Percentiles rank a stretch among this genome's conserved stretches.
phyloP scores from a whole-genome alignment of 2,888 invertebrate species.

The Campoletis raptor region DNA sequence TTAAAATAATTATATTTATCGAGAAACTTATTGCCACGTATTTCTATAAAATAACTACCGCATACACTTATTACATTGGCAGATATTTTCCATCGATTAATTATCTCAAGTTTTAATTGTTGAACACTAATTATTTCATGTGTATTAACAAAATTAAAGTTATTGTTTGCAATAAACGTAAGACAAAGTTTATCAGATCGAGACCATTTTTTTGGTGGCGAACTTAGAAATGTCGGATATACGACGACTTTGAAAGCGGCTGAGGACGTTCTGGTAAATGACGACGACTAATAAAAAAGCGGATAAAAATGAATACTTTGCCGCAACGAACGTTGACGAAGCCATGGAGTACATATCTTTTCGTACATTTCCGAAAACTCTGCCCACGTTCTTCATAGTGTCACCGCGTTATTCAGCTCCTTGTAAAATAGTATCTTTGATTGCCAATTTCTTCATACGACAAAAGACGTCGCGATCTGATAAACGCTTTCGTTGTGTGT shows the following conservation, averaged over 20 bases:
- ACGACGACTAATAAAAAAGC: neutral
- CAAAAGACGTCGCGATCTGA: neutral
- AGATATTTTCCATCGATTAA: too few relatives aligned
- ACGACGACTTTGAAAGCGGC: neutral
- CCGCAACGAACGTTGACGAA: neutral
- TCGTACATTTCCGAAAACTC: neutral
- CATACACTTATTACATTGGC: too few relatives aligned
- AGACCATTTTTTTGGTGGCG: constrained; percentile 1
- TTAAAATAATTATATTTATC: too few relatives aligned
- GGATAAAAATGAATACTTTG: neutral
- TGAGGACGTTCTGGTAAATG: neutral
- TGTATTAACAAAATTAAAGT: neutral
- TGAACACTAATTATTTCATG: too few relatives aligned
- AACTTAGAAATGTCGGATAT: neutral
- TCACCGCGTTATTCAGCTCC: neutral
- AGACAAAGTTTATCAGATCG: neutral
- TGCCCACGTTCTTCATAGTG: neutral
- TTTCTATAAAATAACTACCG: too few relatives aligned
- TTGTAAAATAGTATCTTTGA: neutral
- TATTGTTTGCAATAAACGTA: neutral
- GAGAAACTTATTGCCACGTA: too few relatives aligned
- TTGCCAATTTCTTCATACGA: neutral
- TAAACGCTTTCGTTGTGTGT: neutral
- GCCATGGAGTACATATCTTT: neutral
- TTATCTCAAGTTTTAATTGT: too few relatives aligned